Base-by-base conservation (phyloP, 2,888 invertebrate genomes). In the Fabriciana adippe region DNA sequence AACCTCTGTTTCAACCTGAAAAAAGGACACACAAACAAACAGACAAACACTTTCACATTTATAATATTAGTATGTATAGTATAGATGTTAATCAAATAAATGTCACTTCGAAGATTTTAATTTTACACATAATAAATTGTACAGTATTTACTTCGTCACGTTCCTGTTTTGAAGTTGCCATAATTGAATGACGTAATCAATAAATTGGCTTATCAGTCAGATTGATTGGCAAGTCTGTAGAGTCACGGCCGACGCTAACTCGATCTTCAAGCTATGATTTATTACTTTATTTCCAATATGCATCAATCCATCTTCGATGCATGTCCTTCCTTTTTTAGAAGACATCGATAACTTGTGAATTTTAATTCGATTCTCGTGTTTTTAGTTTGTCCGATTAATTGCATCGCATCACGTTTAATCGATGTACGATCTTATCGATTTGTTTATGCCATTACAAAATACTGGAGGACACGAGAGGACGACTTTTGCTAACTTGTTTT, bases 161-260 rank as follows among this genome's bases (percentile, higher is more conserved):
- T 64, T 31, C 18, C 48, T 59, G 51, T 67, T 66, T 65, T 54
- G 60, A 64, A 64, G 64, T 70, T 64, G 61, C 66, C 54, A 66
- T 69, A 75, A 74, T 73, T 74, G 74, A 74, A 71, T 77, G 74
- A 75, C 74, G 74, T 71, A 73, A 77, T 75, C 75, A 77, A 75
- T 77, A 71, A 75, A 75, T 76, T 74, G 75, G 71, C 72, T 75
- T 73, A 74, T 68, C 73, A 70, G 54, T 59, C 68, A 75, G 75
- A 74, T 73, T 72, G 74, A 76, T 74, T 70, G 73, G 64, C 64
- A 64, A 69, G 59, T 60, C 66, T 26, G 53, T 31, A 47, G 68
- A 71, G 66, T 71, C 71, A 71, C 64, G 71, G 69, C 54, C 66
- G 69, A 59, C 57, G 62, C 71, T 64, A 62, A 56, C 68, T 68